Evolutionary conservation across 2,888 invertebrate genomes (phyloP).

Genomic region (Pollenia amentaria): DNA sequence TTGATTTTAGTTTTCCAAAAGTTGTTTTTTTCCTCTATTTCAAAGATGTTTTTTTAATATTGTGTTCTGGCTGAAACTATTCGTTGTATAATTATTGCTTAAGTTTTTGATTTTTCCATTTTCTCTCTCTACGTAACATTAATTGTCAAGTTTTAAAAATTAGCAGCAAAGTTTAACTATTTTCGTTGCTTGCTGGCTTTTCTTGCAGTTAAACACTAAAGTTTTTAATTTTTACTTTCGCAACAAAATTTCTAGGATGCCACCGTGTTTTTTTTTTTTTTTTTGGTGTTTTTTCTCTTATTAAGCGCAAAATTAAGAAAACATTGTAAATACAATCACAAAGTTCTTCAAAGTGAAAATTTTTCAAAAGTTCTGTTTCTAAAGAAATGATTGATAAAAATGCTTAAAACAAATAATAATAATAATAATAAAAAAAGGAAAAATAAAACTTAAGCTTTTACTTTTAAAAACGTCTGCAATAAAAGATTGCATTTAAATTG

Average conservation of each 20-base stretch:
- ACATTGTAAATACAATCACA: background rate
- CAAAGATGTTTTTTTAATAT: background rate
- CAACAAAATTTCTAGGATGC: conserved; percentile 43
- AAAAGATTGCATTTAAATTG: conserved; percentile 31
- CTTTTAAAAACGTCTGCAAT: background rate
- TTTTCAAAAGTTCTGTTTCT: conserved; percentile 31
- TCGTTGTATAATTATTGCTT: conserved; percentile 1
- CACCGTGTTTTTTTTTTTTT: too few relatives aligned
- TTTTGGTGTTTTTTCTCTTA: conserved; percentile 23
- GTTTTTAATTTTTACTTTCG: conserved; percentile 39
- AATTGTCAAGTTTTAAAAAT: conserved; percentile 58
- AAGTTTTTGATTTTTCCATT: background rate
- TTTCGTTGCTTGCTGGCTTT: conserved; percentile 11
- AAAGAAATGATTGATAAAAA: background rate
- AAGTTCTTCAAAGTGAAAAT: conserved; percentile 44
- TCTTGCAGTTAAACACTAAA: conserved; percentile 44
- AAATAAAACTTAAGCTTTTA: background rate
- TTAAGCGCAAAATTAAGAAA: background rate
- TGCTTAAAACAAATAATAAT: background rate
- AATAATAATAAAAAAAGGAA: background rate
- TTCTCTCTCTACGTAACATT: conserved; percentile 17
- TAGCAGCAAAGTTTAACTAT: conserved; percentile 26
- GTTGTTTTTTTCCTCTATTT: background rate
- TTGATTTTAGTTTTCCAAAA: conserved; percentile 54
- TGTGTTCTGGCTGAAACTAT: background rate